A percentile compares a stretch with the other conserved stretches of the same genome.
Conservation (phyloP, 2,888 invertebrate species). For the Hyposoter dolosus region DNA sequence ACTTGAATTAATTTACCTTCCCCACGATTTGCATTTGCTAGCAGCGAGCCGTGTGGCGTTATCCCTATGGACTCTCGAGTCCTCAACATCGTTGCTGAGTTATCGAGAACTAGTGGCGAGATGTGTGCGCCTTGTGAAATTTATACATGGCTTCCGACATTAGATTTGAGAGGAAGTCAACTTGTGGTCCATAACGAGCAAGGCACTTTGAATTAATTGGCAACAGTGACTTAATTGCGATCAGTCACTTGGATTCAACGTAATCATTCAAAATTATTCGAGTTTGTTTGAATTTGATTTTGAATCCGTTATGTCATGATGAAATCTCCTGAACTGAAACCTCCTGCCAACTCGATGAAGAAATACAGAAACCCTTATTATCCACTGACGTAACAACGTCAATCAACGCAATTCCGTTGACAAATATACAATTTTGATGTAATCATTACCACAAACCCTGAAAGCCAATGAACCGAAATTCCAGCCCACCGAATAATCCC, state of each 20-base stretch:
- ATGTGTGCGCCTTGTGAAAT: slow-evolving; percentile 10
- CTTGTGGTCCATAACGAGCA: slow-evolving; percentile 31
- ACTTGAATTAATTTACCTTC: slow-evolving; percentile 66
- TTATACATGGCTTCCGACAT: slow-evolving; percentile 12
- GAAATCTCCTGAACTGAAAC: background rate
- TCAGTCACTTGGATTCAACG: background rate
- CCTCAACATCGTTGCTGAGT: slow-evolving; percentile 55
- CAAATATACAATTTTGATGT: background rate
- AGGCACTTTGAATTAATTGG: background rate
- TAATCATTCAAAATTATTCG: background rate
- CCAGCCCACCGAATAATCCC: background rate
- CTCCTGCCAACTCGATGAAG: background rate
- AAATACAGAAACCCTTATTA: background rate
- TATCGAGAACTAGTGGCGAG: slow-evolving; percentile 58
- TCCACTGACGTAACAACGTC: background rate
- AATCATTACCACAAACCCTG: background rate
- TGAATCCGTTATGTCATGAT: background rate
- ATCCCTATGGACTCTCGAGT: slow-evolving; percentile 41
- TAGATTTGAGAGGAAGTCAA: slow-evolving; percentile 31
- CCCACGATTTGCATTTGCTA: slow-evolving; percentile 63
- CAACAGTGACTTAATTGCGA: background rate
- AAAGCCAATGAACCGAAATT: background rate
- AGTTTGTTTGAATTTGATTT: background rate
- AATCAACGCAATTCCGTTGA: no score
- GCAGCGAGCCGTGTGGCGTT: slow-evolving; percentile 30